Base-by-base conservation (phyloP, 2,797 vertebrate species). In the Xyrichtys novacula region DNA sequence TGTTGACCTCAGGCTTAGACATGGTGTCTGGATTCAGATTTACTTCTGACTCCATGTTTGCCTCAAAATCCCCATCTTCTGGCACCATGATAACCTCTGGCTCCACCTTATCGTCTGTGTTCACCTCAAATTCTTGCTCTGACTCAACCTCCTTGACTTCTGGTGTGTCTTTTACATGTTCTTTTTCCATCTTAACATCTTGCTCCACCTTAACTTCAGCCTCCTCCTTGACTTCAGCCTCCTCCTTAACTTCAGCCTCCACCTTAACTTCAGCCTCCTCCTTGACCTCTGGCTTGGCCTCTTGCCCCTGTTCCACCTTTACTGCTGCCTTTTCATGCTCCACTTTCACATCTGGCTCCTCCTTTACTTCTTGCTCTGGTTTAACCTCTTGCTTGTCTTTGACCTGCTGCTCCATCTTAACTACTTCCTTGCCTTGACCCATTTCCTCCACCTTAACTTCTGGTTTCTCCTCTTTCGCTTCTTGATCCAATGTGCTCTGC, bases 41-140 rank as follows among this genome's bases (percentile, higher is more conserved):
- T 31, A 17, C 19, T 19, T 38, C 15, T 20, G 6, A 16, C 2
- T 66, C 23, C 12, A 46, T 59, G 5, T 61, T 15, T 39, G 15
- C 57, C 5, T 61, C 67, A 17, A 25, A 20, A 16, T 56, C 57
- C 36, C 44, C 57, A 50, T 59, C 23, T 0, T 61, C 49, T 36
- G 11, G 15, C 0, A 61, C 36, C 29, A 1, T 12, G 5, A 50
- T 14, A 19, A 25, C 23, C 0, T 71, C 54, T n/a, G n/a, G n/a
- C n/a, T n/a, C n/a, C n/a, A n/a, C n/a, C n/a, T n/a, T n/a, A 9
- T 19, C 31, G 3, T 65, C 19, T 16, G 49, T 9, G 19, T 17
- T 25, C 2, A 6, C n/a, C 0, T 42, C n/a, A 28, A 58, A n/a
- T n/a, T n/a, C n/a, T n/a, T n/a, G n/a, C n/a, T n/a, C n/a, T n/a